Evolutionary conservation across 2,797 vertebrate genomes (phyloP), one percentile per base, ranked within the genome.

Genomic region (Anniella stebbinsi): DNA sequence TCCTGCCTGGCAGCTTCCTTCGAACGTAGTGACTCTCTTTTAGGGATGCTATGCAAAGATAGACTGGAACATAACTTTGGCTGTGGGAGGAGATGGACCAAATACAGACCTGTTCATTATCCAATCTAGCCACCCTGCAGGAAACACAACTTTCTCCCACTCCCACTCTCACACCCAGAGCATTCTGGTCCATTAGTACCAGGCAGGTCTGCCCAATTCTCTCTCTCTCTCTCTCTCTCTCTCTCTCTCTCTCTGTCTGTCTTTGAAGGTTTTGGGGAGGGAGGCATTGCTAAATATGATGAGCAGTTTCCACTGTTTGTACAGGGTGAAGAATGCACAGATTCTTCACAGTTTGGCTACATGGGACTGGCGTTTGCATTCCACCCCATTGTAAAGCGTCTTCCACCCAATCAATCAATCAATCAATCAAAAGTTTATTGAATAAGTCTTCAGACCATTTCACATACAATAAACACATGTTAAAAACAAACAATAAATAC

Each of bases 231-330:
- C 9, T 7, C 90, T 82, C 86, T 93, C 2, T 8, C 11, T 51
- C n/a, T 54, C 8, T 41, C 28, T 8, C 2, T 8, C 11, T 51
- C n/a, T 54, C 8, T 41, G 15, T 8, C 7, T 38, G 2, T 7
- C 89, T 80, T 86, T 93, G 82, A 86, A 86, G 28, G 67, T 90
- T 88, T 83, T 94, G 83, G 86, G 88, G 23, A 10, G 8, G 18
- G 7, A 85, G 36, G 13, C 93, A 91, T 80, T 51, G 54, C 48
- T 92, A 92, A 88, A 88, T 92, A 90, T 91, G 88, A 63, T 89
- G 78, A 80, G 4, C 89, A 76, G 18, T 84, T 0, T 88, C 85
- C 76, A 78, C 87, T n/a, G 88, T 95, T 94, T 94, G 80, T 90
- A 94, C 93, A 67, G 66, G 60, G 0, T 30, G 87, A 88, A 88